Evolutionary conservation across 2,888 invertebrate genomes (phyloP).

Genomic region (Ophonus ardosiacus): DNA sequence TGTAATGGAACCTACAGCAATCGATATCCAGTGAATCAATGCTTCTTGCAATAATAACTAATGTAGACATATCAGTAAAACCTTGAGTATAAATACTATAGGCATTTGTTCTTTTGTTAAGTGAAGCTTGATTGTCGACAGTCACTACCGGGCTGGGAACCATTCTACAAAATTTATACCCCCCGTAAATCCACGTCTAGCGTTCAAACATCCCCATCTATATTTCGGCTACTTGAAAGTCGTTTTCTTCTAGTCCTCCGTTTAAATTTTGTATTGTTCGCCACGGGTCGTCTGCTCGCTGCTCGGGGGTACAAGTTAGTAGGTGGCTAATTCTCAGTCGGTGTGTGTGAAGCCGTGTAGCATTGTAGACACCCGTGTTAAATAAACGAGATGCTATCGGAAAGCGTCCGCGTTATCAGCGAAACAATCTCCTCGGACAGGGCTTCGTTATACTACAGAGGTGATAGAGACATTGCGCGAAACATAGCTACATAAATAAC

Average conservation of each 20-base stretch:
- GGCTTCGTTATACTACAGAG: constrained; percentile 25
- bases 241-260: background rate
- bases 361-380: constrained; percentile 45
- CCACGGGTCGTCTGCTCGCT: background rate
- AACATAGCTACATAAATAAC: background rate
- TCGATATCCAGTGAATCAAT: no score
- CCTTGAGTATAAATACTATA: no score
- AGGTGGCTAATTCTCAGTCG: background rate
- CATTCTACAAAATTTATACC: no score
- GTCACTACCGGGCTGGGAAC: no score
- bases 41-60: no score
- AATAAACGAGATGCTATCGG: constrained; percentile 32
- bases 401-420: constrained; percentile 10
- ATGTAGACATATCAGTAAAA: no score
- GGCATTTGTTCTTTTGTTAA: no score
- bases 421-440: background rate
- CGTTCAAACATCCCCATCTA: no score
- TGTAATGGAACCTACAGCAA: no score
- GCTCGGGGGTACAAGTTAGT: background rate
- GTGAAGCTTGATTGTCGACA: no score
- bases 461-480: constrained; percentile 45
- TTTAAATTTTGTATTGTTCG: background rate
- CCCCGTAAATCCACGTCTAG: no score
- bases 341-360: background rate
- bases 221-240: no score